phyloP scores from a whole-genome alignment of 2,888 invertebrate genomes.

The Fissipunctia ypsillon region DNA sequence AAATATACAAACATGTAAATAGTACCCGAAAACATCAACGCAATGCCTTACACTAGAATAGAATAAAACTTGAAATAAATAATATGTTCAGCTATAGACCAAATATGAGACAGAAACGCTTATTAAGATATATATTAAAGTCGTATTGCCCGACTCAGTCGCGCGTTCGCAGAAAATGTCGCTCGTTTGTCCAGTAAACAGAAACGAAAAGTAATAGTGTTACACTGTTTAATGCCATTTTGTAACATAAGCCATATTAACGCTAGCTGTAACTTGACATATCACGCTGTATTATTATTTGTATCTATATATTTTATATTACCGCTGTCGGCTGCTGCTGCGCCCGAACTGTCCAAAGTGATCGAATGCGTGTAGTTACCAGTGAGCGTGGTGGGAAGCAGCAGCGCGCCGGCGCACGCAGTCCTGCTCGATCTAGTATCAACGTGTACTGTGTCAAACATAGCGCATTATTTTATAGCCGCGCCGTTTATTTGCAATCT shows the following conservation, averaged over 20 bases:
- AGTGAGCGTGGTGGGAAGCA: slow-evolving; percentile 3
- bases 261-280: slow-evolving; percentile 81
- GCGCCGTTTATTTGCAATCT: slow-evolving; percentile 68
- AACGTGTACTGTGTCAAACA: slow-evolving; percentile 81
- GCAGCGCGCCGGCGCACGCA: slow-evolving; percentile 15
- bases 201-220: slow-evolving; percentile 71
- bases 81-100: slow-evolving; percentile 45
- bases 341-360: slow-evolving; percentile 13
- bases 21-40: slow-evolving; percentile 12
- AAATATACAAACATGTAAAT: slow-evolving; percentile 29
- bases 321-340: slow-evolving; percentile 25
- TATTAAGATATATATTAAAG: slow-evolving; percentile 28
- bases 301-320: slow-evolving; percentile 67
- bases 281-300: slow-evolving; percentile 79
- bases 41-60: slow-evolving; percentile 52
- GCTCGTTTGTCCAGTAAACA: slow-evolving; percentile 73
- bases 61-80: slow-evolving; percentile 15
- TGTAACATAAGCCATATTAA: slow-evolving; percentile 68
- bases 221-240: slow-evolving; percentile 78
- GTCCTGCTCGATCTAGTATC: slow-evolving; percentile 66
- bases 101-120: slow-evolving; percentile 45
- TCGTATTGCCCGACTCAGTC: slow-evolving; percentile 55
- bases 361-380: not conserved
- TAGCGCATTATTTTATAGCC: slow-evolving; percentile 73
- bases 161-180: slow-evolving; percentile 61